Evolutionary conservation across 1,140 invertebrate genomes (phyloP).

Genomic region (Homarus americanus): DNA sequence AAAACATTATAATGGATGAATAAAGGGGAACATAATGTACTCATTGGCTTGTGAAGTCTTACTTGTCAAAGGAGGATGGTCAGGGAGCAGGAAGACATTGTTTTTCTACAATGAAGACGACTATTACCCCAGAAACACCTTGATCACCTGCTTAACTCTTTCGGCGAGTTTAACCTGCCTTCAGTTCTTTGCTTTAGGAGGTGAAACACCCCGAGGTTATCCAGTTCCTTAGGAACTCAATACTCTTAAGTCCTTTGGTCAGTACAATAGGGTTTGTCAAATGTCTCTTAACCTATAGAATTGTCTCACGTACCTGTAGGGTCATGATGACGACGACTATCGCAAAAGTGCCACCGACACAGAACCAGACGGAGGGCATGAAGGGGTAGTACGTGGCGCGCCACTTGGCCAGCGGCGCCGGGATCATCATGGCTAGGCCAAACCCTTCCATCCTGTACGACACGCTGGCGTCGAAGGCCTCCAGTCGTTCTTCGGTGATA

Average conservation of each 20-base stretch:
- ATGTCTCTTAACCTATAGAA: background rate
- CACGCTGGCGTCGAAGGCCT: conserved; percentile 39
- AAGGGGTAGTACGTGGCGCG: conserved; percentile 48
- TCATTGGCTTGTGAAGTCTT: too few relatives aligned
- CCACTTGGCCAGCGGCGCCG: conserved; percentile 54
- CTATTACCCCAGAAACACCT: too few relatives aligned
- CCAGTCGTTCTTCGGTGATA: conserved; percentile 8
- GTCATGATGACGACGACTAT: background rate
- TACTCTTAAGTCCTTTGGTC: background rate
- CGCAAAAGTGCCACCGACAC: background rate
- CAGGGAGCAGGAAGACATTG: too few relatives aligned
- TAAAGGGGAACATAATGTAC: background rate
- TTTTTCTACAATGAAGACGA: too few relatives aligned
- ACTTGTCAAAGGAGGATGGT: too few relatives aligned
- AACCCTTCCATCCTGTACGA: conserved; percentile 68
- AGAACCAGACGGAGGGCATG: background rate
- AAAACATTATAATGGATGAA: too few relatives aligned
- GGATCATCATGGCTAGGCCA: conserved; percentile 25
- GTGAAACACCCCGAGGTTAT: background rate
- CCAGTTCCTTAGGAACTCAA: background rate
- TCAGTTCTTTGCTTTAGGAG: background rate
- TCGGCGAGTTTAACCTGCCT: background rate
- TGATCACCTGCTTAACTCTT: too few relatives aligned
- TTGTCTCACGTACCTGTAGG: conserved; percentile 1
- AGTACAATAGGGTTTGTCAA: background rate